A percentile compares a stretch with the other conserved stretches of the same genome.
These are phyloP conservation scores for Mesitornis unicolor DNA, from an alignment of 2,113 vertebrate species.

Conservation along the genomic window DNA sequence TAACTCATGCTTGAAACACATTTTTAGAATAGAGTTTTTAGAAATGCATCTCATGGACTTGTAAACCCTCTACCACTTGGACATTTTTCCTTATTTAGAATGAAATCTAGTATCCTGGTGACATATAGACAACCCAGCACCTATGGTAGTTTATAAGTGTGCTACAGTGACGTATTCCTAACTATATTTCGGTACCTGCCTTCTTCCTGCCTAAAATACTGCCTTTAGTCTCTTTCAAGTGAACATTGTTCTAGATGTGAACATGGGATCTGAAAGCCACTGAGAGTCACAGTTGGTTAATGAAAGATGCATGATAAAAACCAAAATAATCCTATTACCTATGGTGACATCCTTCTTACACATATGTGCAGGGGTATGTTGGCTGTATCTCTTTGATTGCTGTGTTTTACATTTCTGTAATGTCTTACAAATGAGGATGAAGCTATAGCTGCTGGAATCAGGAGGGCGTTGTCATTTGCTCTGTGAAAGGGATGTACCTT, in stretches of 20 bases:
- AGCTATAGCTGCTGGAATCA: not conserved
- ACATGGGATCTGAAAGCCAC: not conserved
- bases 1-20: slow-evolving; percentile 40
- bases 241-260: not conserved
- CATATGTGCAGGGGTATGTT: not conserved
- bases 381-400: not conserved
- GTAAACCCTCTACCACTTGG: not conserved
- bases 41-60: not conserved
- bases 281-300: not conserved
- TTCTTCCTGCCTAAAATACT: not conserved
- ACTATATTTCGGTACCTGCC: not conserved
- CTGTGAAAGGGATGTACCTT: not conserved
- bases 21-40: not conserved
- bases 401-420: not conserved
- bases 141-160: not conserved
- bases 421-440: not conserved
- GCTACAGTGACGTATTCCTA: not conserved
- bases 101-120: not conserved
- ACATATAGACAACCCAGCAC: not conserved
- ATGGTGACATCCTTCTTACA: not conserved
- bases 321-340: not conserved
- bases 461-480: not conserved
- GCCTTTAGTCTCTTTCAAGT: not conserved
- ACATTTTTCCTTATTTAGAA: not conserved
- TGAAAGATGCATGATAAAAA: not conserved